Conservation (phyloP, 1,140 invertebrate species). For the Rhopalosiphum maidis region DNA sequence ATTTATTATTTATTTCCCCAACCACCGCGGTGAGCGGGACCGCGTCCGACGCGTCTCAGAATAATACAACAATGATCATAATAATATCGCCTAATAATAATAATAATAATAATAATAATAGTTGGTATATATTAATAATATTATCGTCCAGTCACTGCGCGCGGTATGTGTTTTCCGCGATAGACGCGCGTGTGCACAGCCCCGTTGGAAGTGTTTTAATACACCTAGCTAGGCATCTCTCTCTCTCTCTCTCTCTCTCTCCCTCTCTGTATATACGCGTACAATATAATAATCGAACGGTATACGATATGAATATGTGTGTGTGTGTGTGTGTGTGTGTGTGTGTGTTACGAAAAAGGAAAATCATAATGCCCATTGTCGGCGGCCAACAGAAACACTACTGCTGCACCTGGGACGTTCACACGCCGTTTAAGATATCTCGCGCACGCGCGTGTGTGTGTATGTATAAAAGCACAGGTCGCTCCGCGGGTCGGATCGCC, state of each 20-base stretch:
- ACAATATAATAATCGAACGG: neutral
- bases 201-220: neutral
- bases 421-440: slow-evolving; percentile 13
- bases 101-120: neutral
- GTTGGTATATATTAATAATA: neutral
- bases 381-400: slow-evolving; percentile 12
- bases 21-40: too few species aligned
- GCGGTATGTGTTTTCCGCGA: slow-evolving; percentile 10
- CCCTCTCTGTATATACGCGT: neutral
- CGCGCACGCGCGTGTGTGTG: neutral
- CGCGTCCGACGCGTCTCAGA: neutral
- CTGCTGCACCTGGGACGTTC: slow-evolving; percentile 34
- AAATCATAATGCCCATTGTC: slow-evolving; percentile 34
- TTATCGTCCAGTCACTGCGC: slow-evolving; percentile 12
- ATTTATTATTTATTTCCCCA: neutral
- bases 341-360: neutral
- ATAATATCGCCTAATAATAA: slow-evolving; percentile 1
- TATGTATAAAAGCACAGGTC: neutral
- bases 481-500: neutral
- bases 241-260: too few species aligned
- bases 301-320: neutral
- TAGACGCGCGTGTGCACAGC: neutral
- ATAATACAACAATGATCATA: slow-evolving; percentile 1
- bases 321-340: too few species aligned
- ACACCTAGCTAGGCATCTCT: neutral